A percentile compares a stretch with the other conserved stretches of the same genome.
These are phyloP conservation scores for Cecropterus lyciades DNA, from an alignment of 1,140 invertebrate genomes.

Conservation along the genomic window DNA sequence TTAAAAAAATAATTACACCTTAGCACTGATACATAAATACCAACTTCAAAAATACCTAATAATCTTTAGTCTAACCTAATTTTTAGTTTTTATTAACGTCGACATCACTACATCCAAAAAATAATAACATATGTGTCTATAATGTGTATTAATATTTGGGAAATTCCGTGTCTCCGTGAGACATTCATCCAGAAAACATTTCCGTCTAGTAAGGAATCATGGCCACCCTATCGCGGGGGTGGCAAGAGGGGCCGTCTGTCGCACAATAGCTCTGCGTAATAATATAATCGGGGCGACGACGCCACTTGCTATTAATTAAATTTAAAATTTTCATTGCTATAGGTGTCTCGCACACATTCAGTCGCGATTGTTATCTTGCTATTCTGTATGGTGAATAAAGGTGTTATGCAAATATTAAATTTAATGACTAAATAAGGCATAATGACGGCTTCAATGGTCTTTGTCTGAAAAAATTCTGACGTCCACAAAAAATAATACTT, in stretches of 20 bases:
- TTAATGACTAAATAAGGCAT: constrained; percentile 22
- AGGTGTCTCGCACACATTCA: constrained; percentile 45
- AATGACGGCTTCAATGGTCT: not conserved
- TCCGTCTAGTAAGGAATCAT: not conserved
- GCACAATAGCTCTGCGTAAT: constrained; percentile 67
- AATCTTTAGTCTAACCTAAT: too few species aligned
- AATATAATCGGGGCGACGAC: constrained; percentile 73
- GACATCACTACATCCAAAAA: too few species aligned
- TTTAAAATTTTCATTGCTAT: constrained; percentile 76
- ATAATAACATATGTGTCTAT: too few species aligned
- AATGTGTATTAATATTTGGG: too few species aligned
- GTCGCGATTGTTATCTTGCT: constrained; percentile 9
- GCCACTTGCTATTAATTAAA: constrained; percentile 77
- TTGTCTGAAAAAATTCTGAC: not conserved
- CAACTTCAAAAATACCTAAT: too few species aligned
- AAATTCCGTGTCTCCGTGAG: too few species aligned
- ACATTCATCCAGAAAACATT: not conserved
- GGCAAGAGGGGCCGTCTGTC: constrained; percentile 37
- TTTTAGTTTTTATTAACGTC: too few species aligned
- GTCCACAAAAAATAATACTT: too few species aligned
- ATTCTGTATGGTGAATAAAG: constrained; percentile 9
- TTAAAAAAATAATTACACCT: too few species aligned
- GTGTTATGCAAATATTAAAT: constrained; percentile 24
- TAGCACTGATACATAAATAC: too few species aligned
- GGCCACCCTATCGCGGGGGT: constrained; percentile 31